Conservation (phyloP, 1,140 invertebrate genomes). For the Euwallacea similis region DNA sequence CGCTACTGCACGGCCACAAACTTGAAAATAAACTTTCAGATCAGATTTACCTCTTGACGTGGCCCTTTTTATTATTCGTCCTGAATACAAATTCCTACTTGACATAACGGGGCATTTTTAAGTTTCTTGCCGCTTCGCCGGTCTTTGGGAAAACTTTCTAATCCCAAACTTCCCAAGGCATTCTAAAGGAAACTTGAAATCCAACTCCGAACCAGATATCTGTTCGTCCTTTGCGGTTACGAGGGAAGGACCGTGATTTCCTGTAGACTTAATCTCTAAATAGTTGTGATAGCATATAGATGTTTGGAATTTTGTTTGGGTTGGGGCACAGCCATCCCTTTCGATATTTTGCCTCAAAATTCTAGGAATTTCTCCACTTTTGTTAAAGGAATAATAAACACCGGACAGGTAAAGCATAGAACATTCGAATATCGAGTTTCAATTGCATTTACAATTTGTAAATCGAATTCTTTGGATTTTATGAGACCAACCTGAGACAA, state of each 20-base stretch:
- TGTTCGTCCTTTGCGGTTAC: not conserved
- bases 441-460: too few relatives aligned
- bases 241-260: not conserved
- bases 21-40: not conserved
- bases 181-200: slow-evolving; percentile 6
- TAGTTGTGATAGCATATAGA: too few relatives aligned
- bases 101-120: not conserved
- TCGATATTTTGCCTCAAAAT: too few relatives aligned
- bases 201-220: slow-evolving; percentile 1
- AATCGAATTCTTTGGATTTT: too few relatives aligned
- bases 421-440: too few relatives aligned
- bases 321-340: too few relatives aligned
- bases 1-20: not conserved
- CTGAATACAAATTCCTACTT: slow-evolving; percentile 9
- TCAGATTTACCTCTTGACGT: slow-evolving; percentile 1
- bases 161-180: slow-evolving; percentile 3
- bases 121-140: not conserved
- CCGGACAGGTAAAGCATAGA: too few relatives aligned
- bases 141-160: slow-evolving; percentile 3
- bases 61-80: not conserved
- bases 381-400: too few relatives aligned
- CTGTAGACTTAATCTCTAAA: too few relatives aligned
- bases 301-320: too few relatives aligned
- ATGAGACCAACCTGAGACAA: too few relatives aligned
- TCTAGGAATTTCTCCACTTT: too few relatives aligned